phyloP scores from a whole-genome alignment of 2,113 vertebrate species.

The Bambusicola thoracicus region DNA sequence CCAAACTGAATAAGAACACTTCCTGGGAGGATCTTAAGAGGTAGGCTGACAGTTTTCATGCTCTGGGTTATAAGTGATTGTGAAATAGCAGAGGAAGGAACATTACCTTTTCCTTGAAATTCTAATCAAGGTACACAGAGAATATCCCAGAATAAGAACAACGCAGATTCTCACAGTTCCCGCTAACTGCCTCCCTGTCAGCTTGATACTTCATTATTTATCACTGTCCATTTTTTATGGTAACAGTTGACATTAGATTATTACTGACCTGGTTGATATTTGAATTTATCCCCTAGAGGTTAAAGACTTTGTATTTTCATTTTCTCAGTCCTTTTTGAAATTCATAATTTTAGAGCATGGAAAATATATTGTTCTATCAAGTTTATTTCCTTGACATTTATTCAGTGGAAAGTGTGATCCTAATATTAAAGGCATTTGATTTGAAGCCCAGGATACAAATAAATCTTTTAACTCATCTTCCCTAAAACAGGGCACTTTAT shows the following conservation, averaged over 20 bases:
- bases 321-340: slow-evolving; percentile 14
- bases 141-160: not conserved
- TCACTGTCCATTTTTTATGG: not conserved
- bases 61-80: not conserved
- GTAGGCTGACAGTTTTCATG: not conserved
- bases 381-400: slow-evolving; percentile 61
- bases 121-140: not conserved
- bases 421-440: slow-evolving; percentile 32
- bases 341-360: slow-evolving; percentile 1
- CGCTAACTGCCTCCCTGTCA: not conserved
- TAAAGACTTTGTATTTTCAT: slow-evolving; percentile 12
- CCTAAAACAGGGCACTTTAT: not conserved
- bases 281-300: slow-evolving; percentile 18
- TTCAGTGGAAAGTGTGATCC: slow-evolving; percentile 27
- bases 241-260: slow-evolving; percentile 27
- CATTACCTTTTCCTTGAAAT: not conserved
- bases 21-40: not conserved
- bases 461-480: not conserved
- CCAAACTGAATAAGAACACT: not conserved
- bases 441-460: not conserved
- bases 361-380: slow-evolving; percentile 39
- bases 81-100: not conserved
- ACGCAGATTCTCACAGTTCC: not conserved
- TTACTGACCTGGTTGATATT: slow-evolving; percentile 42
- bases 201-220: slow-evolving; percentile 2